Evolutionary conservation across 2,888 invertebrate genomes (phyloP).

Genomic region (Yponomeuta evonymella): DNA sequence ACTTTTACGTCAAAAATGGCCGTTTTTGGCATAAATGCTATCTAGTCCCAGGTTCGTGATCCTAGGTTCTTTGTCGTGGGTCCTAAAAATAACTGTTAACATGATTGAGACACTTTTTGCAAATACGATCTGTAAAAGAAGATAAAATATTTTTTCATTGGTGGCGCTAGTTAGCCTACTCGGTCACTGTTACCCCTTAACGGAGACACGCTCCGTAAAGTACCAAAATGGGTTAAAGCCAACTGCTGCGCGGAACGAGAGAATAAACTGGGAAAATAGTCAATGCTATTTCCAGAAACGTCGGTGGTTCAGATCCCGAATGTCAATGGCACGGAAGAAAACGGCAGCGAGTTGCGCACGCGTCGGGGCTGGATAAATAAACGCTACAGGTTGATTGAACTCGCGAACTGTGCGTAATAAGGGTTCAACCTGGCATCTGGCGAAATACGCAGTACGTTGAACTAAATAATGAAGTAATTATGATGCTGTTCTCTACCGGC

Average conservation of each 20-base stretch:
- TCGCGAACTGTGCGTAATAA: slow-evolving; percentile 20
- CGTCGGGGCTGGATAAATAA: slow-evolving; percentile 35
- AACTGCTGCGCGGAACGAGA: not conserved
- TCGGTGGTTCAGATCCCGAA: slow-evolving; percentile 29
- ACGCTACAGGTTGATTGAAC: slow-evolving; percentile 50
- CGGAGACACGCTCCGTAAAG: not conserved
- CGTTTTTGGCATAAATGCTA: no score
- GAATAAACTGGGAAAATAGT: slow-evolving; percentile 8
- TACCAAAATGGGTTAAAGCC: not conserved
- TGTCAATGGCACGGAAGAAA: slow-evolving; percentile 61
- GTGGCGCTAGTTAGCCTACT: no score
- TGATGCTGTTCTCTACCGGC: not conserved
- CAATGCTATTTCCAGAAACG: slow-evolving; percentile 10
- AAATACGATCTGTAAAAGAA: no score
- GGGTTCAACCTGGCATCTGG: slow-evolving; percentile 1
- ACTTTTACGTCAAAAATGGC: no score
- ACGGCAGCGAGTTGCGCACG: slow-evolving; percentile 37
- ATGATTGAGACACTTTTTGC: no score
- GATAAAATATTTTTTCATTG: no score
- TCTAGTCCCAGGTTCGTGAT: no score
- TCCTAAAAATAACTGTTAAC: no score
- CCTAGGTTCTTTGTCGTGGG: no score
- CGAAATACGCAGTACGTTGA: not conserved
- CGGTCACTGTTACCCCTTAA: not conserved
- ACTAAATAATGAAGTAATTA: not conserved